These are phyloP conservation scores for Chaunax sp. DNA, from an alignment of 2,797 vertebrate genomes.

Conservation along the genomic window DNA sequence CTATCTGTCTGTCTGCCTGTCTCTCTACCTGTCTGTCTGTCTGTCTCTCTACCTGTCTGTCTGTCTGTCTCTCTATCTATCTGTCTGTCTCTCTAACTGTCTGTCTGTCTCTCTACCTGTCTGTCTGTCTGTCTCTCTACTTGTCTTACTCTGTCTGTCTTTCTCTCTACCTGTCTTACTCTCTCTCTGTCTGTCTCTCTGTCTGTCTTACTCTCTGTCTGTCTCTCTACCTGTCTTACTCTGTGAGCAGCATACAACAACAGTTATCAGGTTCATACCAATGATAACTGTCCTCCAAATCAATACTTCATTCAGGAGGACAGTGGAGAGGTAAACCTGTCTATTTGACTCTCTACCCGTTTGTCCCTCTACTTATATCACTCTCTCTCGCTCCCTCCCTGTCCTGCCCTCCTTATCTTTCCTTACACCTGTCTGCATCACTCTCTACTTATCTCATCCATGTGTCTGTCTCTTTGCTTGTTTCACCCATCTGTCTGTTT, in stretches of 20 bases:
- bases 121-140: no score
- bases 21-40: neutral
- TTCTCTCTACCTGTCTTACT: neutral
- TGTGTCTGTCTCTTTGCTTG: no score
- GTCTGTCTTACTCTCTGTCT: neutral
- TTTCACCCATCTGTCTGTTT: neutral
- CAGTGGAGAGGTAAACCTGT: conserved; percentile 80
- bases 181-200: neutral
- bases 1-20: neutral
- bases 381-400: neutral
- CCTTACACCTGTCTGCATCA: neutral
- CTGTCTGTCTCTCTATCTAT: no score
- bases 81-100: neutral
- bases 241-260: conserved; percentile 85
- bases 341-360: neutral
- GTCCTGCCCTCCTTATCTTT: neutral
- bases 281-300: conserved; percentile 83
- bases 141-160: no score
- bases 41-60: neutral
- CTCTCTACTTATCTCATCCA: neutral
- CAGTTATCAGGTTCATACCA: conserved; percentile 85
- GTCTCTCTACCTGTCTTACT: neutral
- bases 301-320: conserved; percentile 87
- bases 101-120: no score
- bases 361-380: neutral